Evolutionary conservation across 2,888 invertebrate species (phyloP).

Genomic region (Leptinotarsa peninsularis): DNA sequence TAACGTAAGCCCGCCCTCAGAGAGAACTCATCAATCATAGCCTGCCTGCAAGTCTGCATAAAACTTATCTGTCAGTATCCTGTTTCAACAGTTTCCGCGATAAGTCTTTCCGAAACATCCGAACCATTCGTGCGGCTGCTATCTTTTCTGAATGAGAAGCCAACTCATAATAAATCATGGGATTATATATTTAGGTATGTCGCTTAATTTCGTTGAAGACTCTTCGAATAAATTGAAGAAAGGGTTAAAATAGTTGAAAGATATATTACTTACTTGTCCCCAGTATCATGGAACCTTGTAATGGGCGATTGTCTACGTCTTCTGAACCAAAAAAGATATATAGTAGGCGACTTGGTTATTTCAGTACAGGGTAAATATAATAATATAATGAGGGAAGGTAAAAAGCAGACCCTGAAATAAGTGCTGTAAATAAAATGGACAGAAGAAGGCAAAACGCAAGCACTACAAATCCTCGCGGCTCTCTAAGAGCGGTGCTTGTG

Average conservation of each 20-base stretch:
- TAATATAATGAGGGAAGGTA: too few relatives aligned
- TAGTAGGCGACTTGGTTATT: too few relatives aligned
- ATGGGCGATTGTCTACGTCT: too few relatives aligned
- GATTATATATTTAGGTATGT: not conserved
- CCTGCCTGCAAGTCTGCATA: constrained; percentile 6
- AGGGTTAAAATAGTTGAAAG: not conserved
- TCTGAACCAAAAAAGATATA: too few relatives aligned
- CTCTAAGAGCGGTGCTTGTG: too few relatives aligned
- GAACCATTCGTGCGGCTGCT: constrained; percentile 5
- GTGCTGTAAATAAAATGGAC: too few relatives aligned
- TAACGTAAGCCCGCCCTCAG: not conserved
- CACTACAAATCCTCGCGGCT: too few relatives aligned
- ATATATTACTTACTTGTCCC: too few relatives aligned
- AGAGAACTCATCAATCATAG: constrained; percentile 12
- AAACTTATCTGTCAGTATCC: constrained; percentile 11
- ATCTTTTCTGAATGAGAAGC: constrained; percentile 11
- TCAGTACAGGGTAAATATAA: too few relatives aligned
- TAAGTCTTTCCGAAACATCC: not conserved
- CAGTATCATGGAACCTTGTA: too few relatives aligned
- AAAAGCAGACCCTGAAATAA: too few relatives aligned
- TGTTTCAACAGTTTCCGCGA: constrained; percentile 14
- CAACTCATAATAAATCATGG: constrained; percentile 1
- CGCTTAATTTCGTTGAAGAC: not conserved
- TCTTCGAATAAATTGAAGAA: not conserved
- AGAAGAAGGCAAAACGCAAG: too few relatives aligned